Evolutionary conservation across 2,888 invertebrate genomes (phyloP).

Genomic region (Calliphora vomitoria): DNA sequence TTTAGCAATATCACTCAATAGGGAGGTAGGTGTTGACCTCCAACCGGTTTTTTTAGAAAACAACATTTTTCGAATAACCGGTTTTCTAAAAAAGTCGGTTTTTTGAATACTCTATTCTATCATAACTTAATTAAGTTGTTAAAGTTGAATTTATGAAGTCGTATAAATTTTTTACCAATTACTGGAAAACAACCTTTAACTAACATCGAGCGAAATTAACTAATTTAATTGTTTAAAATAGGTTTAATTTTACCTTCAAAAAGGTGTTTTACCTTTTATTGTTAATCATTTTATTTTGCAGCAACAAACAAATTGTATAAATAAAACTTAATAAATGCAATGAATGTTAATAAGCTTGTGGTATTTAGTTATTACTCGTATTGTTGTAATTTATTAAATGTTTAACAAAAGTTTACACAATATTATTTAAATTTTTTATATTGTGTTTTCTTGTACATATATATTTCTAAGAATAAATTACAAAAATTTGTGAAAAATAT

Average conservation of each 20-base stretch:
- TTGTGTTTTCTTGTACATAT: too few relatives aligned
- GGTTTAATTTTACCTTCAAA: conserved; percentile 52
- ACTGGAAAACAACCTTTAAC: conserved; percentile 7
- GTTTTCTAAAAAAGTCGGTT: too few relatives aligned
- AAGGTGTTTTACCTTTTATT: conserved; percentile 59
- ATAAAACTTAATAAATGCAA: conserved; percentile 28
- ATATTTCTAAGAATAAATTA: too few relatives aligned
- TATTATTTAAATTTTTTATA: too few relatives aligned
- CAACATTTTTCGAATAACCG: too few relatives aligned
- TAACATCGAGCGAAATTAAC: conserved; percentile 4
- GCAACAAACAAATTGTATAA: conserved; percentile 10
- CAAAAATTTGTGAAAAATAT: too few relatives aligned
- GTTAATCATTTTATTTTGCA: not conserved
- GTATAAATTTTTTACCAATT: conserved; percentile 8
- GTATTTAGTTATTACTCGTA: not conserved
- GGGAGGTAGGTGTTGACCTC: too few relatives aligned
- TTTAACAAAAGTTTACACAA: too few relatives aligned
- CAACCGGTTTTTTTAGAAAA: too few relatives aligned
- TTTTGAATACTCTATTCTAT: conserved; percentile 19
- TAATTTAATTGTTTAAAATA: conserved; percentile 15
- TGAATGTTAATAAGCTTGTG: conserved; percentile 29
- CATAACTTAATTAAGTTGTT: conserved; percentile 51
- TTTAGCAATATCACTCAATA: too few relatives aligned
- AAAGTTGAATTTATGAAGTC: conserved; percentile 36
- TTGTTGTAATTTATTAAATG: not conserved